Percentiles rank a stretch among this genome's conserved stretches.
Conservation (phyloP, 2,113 vertebrate genomes). For the Origma solitaria region DNA sequence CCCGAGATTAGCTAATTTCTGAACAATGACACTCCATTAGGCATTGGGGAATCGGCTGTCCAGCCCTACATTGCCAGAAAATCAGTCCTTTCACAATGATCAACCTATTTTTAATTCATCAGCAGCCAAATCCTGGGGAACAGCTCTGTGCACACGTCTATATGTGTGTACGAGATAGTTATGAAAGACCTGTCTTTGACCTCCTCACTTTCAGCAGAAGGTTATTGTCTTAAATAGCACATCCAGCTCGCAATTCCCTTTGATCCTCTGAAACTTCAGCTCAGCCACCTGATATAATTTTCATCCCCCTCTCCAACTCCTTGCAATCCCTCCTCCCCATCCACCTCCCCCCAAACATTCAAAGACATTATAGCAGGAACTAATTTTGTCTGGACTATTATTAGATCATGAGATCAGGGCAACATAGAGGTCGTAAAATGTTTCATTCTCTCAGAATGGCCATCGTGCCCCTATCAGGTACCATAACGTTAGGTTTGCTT, state of each 20-base stretch:
- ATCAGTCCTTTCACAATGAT: background rate
- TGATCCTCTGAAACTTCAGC: constrained; percentile 1
- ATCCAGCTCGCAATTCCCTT: constrained; percentile 25
- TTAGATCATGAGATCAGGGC: constrained; percentile 67
- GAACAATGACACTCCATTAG: fast-evolving
- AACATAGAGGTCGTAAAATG: constrained; percentile 67
- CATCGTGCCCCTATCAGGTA: constrained; percentile 61
- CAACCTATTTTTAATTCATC: constrained; percentile 26
- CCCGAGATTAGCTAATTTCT: background rate
- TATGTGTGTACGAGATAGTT: background rate
- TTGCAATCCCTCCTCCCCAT: constrained; percentile 3
- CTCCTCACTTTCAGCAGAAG: constrained; percentile 38
- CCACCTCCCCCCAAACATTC: constrained; percentile 30
- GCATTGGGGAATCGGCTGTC: background rate
- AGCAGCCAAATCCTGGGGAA: background rate
- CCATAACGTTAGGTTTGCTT: constrained; percentile 71
- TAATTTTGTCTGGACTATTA: constrained; percentile 66
- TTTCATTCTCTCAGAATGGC: constrained; percentile 68
- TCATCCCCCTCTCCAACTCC: background rate
- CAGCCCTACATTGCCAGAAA: background rate
- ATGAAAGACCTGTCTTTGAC: background rate
- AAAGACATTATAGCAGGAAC: constrained; percentile 60
- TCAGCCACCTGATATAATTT: constrained; percentile 31
- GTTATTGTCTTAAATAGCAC: constrained; percentile 41
- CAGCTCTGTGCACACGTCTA: background rate